Evolutionary conservation across 2,113 vertebrate species (phyloP), one percentile per base, ranked within the genome.

Genomic region (Sander vitreus): DNA sequence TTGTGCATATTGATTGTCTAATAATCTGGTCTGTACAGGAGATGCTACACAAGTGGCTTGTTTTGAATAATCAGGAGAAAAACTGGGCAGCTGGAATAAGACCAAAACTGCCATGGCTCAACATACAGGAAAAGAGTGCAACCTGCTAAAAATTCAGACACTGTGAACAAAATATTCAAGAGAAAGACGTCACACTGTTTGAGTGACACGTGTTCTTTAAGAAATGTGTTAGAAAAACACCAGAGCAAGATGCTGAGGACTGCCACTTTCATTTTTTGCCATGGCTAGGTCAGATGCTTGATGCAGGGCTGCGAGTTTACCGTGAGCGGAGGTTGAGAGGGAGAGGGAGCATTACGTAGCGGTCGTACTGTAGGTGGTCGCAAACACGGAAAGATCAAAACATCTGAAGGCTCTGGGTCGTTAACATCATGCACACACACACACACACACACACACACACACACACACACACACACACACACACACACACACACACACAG

Each of bases 311-410:
- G 78, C 43, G 45, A 76, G 64, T 66, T 85, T 62, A 84, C 80
- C 27, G 16, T 43, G 45, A 73, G 51, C 67, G 59, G 69, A 73
- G 62, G 60, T 30, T 76, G 76, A 62, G 76, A 62, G 48, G n/a
- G 81, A 78, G 63, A 59, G 70, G 53, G 36, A 57, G 81, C 75
- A 27, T 89, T 72, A 85, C 63, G 72, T 70, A 63, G 79, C 55
- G 19, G 71, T 23, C 9, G 45, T 82, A 10, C 77, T 70, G 88
- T 92, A 90, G 93, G 92, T 94, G 93, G 92, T 92, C 91, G 80
- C 76, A 87, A 92, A 89, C 86, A 88, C 51, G 15, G 71, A 81
- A 76, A 90, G 84, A 87, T 86, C 78, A 73, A 90, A 89, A 64
- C 84, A 80, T 70, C 69, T 51, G 57, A 83, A 54, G 65, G 83